phyloP scores from a whole-genome alignment of 2,888 invertebrate genomes.

The Leucophenga montana region DNA sequence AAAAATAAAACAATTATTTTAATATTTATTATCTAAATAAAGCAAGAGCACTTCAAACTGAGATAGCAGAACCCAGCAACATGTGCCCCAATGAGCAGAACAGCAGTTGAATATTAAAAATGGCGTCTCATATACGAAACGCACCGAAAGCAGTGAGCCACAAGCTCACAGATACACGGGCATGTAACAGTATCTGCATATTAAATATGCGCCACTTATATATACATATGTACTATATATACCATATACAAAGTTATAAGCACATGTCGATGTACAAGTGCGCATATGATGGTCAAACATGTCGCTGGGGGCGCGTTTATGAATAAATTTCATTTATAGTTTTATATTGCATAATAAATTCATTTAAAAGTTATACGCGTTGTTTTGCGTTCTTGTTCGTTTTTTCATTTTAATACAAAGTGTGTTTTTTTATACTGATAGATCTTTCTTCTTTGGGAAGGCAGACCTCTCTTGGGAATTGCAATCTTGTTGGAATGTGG shows the following conservation, averaged over 20 bases:
- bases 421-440: background rate
- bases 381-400: constrained; percentile 16
- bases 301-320: constrained; percentile 54
- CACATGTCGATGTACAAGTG: background rate
- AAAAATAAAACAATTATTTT: constrained; percentile 23
- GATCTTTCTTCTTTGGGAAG: background rate
- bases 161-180: background rate
- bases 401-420: constrained; percentile 21
- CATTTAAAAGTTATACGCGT: constrained; percentile 60
- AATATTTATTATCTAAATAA: constrained; percentile 23
- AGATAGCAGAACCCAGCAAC: background rate
- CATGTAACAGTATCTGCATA: background rate
- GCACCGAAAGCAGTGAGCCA: background rate
- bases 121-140: background rate
- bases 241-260: background rate
- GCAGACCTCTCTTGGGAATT: no score
- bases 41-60: background rate
- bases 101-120: background rate
- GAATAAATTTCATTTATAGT: constrained; percentile 67
- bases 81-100: background rate
- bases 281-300: constrained; percentile 33
- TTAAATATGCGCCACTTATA: constrained; percentile 6
- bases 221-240: no score
- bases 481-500: no score
- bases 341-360: constrained; percentile 63